These are phyloP conservation scores for Xestia rhomboidea DNA, from an alignment of 2,888 invertebrate genomes.

Conservation along the genomic window DNA sequence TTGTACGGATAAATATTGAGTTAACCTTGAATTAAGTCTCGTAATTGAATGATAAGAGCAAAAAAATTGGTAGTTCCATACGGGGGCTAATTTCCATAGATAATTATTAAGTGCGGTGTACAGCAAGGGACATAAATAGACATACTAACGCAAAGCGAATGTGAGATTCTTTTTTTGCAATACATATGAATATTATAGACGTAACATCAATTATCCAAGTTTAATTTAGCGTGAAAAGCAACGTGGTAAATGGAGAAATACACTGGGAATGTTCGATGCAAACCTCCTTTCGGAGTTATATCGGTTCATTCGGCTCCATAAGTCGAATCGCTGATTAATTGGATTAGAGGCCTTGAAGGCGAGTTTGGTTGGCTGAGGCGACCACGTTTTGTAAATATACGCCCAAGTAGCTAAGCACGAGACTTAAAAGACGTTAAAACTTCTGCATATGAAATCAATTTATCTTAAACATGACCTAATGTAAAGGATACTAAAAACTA, in stretches of 20 bases:
- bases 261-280: slow-evolving; percentile 51
- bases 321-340: slow-evolving; percentile 76
- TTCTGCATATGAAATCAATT: slow-evolving; percentile 36
- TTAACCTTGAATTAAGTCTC: slow-evolving; percentile 63
- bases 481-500: slow-evolving; percentile 64
- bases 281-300: slow-evolving; percentile 68
- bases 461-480: slow-evolving; percentile 50
- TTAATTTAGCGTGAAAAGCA: slow-evolving; percentile 59
- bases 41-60: slow-evolving; percentile 52
- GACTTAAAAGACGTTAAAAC: slow-evolving; percentile 45
- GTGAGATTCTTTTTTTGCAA: slow-evolving; percentile 43
- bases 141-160: slow-evolving; percentile 47
- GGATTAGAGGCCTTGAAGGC: slow-evolving; percentile 80
- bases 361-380: slow-evolving; percentile 75
- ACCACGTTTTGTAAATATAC: slow-evolving; percentile 76
- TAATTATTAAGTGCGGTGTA: slow-evolving; percentile 41
- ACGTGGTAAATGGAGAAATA: slow-evolving; percentile 54
- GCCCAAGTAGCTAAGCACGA: slow-evolving; percentile 67
- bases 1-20: slow-evolving; percentile 48
- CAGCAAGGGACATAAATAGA: slow-evolving; percentile 22
- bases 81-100: slow-evolving; percentile 57
- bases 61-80: slow-evolving; percentile 46
- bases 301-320: slow-evolving; percentile 68
- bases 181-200: slow-evolving; percentile 34
- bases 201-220: slow-evolving; percentile 62